Conservation (phyloP, 2,888 invertebrate genomes). For the Tridacna crocea region DNA sequence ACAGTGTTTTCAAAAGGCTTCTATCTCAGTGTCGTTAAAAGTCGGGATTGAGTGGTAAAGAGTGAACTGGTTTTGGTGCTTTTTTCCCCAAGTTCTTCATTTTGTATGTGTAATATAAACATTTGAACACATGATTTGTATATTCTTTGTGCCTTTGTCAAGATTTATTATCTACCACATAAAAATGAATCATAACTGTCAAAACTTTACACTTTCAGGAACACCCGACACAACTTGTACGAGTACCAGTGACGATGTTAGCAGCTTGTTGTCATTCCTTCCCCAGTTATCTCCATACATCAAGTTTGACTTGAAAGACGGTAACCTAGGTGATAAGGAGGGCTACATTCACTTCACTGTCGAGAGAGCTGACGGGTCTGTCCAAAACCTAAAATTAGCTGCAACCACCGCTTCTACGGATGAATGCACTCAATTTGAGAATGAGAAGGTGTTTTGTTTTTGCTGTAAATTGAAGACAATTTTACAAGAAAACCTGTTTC, state of each 20-base stretch:
- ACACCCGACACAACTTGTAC: constrained; percentile 21
- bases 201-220: neutral
- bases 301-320: constrained; percentile 28
- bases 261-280: constrained; percentile 32
- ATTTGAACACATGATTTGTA: too few relatives aligned
- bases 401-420: constrained; percentile 6
- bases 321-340: constrained; percentile 13
- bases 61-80: too few relatives aligned
- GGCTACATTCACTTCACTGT: constrained; percentile 41
- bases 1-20: too few relatives aligned
- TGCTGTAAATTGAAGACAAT: too few relatives aligned
- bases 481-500: too few relatives aligned
- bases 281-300: constrained; percentile 41
- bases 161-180: too few relatives aligned
- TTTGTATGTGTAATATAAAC: too few relatives aligned
- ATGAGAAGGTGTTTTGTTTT: neutral
- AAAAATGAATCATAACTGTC: too few relatives aligned
- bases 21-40: too few relatives aligned
- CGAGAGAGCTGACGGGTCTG: constrained; percentile 39
- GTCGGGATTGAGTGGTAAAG: neutral
- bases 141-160: too few relatives aligned
- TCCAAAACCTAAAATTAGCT: constrained; percentile 41
- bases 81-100: too few relatives aligned
- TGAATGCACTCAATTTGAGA: constrained; percentile 5
- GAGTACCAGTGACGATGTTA: constrained; percentile 24